Base-by-base conservation (phyloP, 2,113 vertebrate species). In the Brachypteracias leptosomus region DNA sequence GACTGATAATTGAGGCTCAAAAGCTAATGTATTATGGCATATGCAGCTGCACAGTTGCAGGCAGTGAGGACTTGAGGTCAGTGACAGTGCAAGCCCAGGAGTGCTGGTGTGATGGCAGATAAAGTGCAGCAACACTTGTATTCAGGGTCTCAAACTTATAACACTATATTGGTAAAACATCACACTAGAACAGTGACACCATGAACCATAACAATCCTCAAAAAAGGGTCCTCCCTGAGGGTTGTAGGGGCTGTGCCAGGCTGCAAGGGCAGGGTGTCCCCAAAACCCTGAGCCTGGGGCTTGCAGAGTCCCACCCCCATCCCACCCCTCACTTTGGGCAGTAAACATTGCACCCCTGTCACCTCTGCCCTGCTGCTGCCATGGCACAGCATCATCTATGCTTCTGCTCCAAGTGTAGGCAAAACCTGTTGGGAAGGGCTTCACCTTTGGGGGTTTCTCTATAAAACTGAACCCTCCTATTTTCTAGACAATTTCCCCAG, bases 301-400 rank as follows among this genome's bases (percentile, higher is more conserved):
- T 46, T 63, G 22, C 31, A 46, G 40, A 16, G 20, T 18, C 36
- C 47, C 3, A 0, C 14, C 14, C 46, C 24, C 46, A 22, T 36
- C 17, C 16, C 40, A 57, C 12, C 5, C 57, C 19, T 6, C 0
- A 0, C 31, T 57, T 8, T 46, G 38, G n/a, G 63, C 36, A 71
- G 73, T 26, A 68, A 59, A 31, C 3, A 2, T 4, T 59, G 16
- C 24, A 46, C 17, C 21, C 38, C 0, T 0, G 18, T 28, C 38
- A 62, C 20, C n/a, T 36, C 0, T 1, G 20, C 40, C 1, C 0
- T 22, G 59, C 63, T 40, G 31, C 76, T 89, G 58, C 59, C 25
- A 6, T 0, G 0, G 19, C 18, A 14, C 3, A 0, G 22, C 24
- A 13, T 47, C n/a, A 18, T 16, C 58, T 76, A 0, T 49, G 24